These are phyloP conservation scores for Anseranas semipalmata DNA, from an alignment of 2,113 vertebrate genomes.

Conservation along the genomic window DNA sequence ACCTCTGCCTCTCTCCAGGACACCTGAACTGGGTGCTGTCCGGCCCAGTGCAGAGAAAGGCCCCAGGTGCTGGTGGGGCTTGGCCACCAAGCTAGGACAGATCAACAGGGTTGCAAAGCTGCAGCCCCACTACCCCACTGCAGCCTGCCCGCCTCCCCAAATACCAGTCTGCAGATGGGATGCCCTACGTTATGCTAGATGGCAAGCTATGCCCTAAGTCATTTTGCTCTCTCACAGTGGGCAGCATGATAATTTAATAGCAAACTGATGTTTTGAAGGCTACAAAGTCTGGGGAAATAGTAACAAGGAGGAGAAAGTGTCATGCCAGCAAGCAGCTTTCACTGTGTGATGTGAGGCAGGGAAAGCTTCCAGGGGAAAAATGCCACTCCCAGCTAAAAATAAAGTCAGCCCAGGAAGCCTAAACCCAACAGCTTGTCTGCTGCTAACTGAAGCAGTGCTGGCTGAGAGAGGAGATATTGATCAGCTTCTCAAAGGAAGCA, in stretches of 20 bases:
- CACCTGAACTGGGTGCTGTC: neutral
- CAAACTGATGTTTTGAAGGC: conserved; percentile 28
- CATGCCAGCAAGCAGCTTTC: conserved; percentile 7
- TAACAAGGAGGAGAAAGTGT: neutral
- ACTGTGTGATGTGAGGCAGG: neutral
- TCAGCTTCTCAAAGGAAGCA: neutral
- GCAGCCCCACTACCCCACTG: neutral
- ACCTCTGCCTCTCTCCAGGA: neutral
- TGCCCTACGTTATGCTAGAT: accelerated
- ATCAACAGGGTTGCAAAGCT: neutral
- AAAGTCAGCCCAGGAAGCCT: conserved; percentile 30
- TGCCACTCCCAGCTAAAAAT: conserved; percentile 51
- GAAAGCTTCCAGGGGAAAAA: conserved; percentile 59
- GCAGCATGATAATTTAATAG: conserved; percentile 18
- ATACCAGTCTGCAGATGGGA: neutral
- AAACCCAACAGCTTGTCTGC: conserved; percentile 36
- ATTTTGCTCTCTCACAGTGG: neutral
- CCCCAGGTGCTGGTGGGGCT: neutral
- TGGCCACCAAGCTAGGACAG: neutral
- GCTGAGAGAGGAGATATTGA: conserved; percentile 24
- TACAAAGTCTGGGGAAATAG: neutral
- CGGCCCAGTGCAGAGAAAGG: neutral
- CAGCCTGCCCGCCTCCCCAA: neutral
- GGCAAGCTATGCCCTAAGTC: neutral
- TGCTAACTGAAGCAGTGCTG: conserved; percentile 2